These are phyloP conservation scores for Hemiscyllium ocellatum DNA, from an alignment of 2,113 vertebrate species.

Conservation along the genomic window DNA sequence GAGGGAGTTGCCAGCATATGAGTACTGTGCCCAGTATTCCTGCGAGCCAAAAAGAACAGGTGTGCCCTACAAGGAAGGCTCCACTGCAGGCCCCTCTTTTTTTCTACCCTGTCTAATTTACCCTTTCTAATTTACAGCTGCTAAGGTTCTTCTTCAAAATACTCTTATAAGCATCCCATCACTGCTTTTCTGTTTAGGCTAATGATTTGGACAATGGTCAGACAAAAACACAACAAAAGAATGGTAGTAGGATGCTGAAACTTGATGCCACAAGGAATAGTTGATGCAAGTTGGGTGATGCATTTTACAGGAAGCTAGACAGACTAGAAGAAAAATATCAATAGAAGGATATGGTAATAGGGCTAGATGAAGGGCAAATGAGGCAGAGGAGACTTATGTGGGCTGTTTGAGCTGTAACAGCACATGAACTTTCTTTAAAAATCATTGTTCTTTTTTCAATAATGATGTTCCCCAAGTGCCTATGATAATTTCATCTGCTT, in stretches of 20 bases:
- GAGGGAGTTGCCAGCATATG: neutral
- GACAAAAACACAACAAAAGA: neutral
- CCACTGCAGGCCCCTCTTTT: neutral
- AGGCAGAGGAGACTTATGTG: neutral
- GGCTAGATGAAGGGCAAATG: neutral
- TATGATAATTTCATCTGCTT: neutral
- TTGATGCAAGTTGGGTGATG: neutral
- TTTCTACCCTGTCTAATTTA: neutral
- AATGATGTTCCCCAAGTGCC: neutral
- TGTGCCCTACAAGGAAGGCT: neutral
- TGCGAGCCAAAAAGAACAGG: neutral
- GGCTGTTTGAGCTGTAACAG: neutral
- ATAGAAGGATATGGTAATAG: neutral
- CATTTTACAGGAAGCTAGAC: neutral
- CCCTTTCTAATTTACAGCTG: neutral
- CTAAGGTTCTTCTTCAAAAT: neutral
- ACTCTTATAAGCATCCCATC: neutral
- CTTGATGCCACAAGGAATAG: neutral
- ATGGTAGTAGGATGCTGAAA: neutral
- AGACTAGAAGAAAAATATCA: neutral
- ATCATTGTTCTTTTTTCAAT: neutral
- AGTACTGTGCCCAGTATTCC: neutral
- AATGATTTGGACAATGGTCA: neutral
- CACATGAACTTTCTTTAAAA: neutral
- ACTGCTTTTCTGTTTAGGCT: neutral